A percentile compares a stretch with the other conserved stretches of the same genome.
phyloP scores from a whole-genome alignment of 2,888 invertebrate species.

The Chromoteleia sp. region DNA sequence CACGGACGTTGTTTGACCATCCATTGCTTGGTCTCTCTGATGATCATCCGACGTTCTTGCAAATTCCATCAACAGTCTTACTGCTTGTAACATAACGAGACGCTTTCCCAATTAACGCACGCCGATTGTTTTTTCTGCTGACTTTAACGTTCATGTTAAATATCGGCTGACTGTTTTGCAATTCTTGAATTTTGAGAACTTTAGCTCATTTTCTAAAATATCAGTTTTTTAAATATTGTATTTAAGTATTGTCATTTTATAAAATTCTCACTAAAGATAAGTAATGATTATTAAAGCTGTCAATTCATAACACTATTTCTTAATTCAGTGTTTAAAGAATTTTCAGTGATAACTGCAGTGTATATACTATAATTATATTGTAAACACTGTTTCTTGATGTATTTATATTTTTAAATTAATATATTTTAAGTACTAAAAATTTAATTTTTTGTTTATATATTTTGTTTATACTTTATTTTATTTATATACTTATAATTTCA shows the following conservation, averaged over 20 bases:
- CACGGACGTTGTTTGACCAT: slow-evolving; percentile 71
- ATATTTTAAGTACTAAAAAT: too few species aligned
- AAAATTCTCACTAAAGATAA: too few species aligned
- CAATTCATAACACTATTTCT: too few species aligned
- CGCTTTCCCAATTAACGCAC: slow-evolving; percentile 47
- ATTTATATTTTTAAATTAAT: too few species aligned
- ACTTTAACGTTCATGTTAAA: slow-evolving; percentile 56
- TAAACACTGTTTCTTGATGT: too few species aligned
- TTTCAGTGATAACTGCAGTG: too few species aligned
- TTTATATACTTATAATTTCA: too few species aligned
- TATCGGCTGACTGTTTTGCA: slow-evolving; percentile 14
- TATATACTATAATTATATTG: too few species aligned
- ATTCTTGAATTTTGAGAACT: slow-evolving; percentile 8
- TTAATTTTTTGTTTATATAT: too few species aligned
- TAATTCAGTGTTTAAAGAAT: too few species aligned
- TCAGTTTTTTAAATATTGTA: background rate
- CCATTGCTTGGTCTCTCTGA: slow-evolving; percentile 72
- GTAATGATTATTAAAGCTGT: too few species aligned
- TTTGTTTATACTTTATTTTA: too few species aligned
- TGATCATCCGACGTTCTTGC: slow-evolving; percentile 76
- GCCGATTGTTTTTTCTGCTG: slow-evolving; percentile 48
- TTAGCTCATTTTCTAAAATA: slow-evolving; percentile 16
- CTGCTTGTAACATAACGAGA: slow-evolving; percentile 78
- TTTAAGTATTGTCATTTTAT: background rate
- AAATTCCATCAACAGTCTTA: slow-evolving; percentile 78